Base-by-base conservation (phyloP, 23 tunicate genomes). In the Ascidia mentula region DNA sequence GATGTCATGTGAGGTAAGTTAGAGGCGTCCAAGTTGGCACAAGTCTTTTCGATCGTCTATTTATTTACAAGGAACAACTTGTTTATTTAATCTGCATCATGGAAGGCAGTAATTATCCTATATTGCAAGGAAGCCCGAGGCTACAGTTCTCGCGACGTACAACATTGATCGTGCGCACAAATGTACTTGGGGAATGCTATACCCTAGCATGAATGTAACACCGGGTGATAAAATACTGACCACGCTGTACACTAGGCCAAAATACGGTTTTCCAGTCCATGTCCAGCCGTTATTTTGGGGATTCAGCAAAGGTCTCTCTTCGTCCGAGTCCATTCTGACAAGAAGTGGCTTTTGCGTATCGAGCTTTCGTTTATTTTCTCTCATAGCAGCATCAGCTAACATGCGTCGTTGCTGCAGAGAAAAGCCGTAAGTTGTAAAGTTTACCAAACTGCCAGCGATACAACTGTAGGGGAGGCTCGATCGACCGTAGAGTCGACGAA, bases 231-330 rank as follows among this genome's bases (percentile, higher is more conserved):
- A 31, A 20, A 1, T 0, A 83, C 90, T 79, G 75, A 92, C 97
- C 82, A 74, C 88, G 45, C 84, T 82, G 69, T 73, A 92, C 32
- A 83, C 97, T 26, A 79, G 38, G 2, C 82, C 76, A 17, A 76
- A 53, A 72, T 92, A 92, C 28, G 92, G 86, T 38, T 82, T 74
- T 31, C 97, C 97, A 45, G 17, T 37, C 97, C 97, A 92, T 35
- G 72, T 61, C 97, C 97, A 92, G 0, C 82, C 85, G 45, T 92
- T 89, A 60, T 87, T 87, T 24, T 59, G n/a, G 15, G 79, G 59
- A 26, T 38, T 38, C 8, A n/a, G 9, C 7, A 79, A 39, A 42
- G 90, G 84, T 45, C 77, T 75, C 40, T 78, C 84, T 40, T 86
- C 83, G 40, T 79, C 79, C 31, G 61, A 24, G 4, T 59, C 73